Conservation (phyloP, 2,888 invertebrate species). For the Drosophila antonietae region DNA sequence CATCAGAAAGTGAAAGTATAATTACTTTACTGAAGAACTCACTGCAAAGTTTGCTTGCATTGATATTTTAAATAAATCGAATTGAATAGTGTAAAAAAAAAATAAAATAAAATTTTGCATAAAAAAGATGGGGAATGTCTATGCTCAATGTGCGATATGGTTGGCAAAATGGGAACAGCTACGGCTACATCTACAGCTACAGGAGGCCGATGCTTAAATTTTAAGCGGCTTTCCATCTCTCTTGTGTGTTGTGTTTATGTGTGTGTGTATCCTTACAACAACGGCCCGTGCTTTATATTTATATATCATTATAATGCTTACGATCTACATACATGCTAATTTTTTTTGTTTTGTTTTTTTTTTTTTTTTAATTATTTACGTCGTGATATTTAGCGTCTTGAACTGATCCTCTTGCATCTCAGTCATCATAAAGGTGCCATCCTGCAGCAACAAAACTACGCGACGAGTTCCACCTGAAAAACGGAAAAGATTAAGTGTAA, state of each 20-base stretch:
- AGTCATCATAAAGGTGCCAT: slow-evolving; percentile 94
- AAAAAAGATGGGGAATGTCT: slow-evolving; percentile 30
- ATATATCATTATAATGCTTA: slow-evolving; percentile 39
- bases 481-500: not conserved
- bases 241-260: slow-evolving; percentile 1
- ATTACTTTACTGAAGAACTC: slow-evolving; percentile 28
- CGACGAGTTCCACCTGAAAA: slow-evolving; percentile 91
- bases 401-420: slow-evolving; percentile 94
- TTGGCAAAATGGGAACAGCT: slow-evolving; percentile 54
- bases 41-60: slow-evolving; percentile 23
- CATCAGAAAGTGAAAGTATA: slow-evolving; percentile 15
- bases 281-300: slow-evolving; percentile 27
- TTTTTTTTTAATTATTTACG: slow-evolving; percentile 69
- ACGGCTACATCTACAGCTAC: slow-evolving; percentile 34
- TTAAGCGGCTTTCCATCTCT: slow-evolving; percentile 1
- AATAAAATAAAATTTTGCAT: slow-evolving; percentile 13
- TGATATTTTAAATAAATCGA: slow-evolving; percentile 1
- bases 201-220: slow-evolving; percentile 30
- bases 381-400: slow-evolving; percentile 84
- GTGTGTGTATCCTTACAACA: slow-evolving; percentile 26
- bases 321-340: slow-evolving; percentile 42
- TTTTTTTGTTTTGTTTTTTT: slow-evolving; percentile 22
- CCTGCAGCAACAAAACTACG: slow-evolving; percentile 92
- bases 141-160: slow-evolving; percentile 49
- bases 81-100: slow-evolving; percentile 9